These are phyloP conservation scores for Sitodiplosis mosellana DNA, from an alignment of 1,140 invertebrate species.

Conservation along the genomic window DNA sequence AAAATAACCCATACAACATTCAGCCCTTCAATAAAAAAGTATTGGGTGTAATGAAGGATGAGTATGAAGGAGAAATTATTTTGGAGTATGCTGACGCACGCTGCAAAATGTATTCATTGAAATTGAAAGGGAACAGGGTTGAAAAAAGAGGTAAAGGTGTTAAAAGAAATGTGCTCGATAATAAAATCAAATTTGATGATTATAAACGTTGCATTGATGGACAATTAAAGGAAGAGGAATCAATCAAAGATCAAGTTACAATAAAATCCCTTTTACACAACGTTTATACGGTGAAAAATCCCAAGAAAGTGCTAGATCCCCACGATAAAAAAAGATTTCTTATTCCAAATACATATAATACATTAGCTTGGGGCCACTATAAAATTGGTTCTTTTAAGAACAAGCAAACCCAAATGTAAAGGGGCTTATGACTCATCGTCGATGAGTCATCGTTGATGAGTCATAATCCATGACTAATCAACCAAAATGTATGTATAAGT, in stretches of 20 bases:
- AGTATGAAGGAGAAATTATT: slow-evolving; percentile 8
- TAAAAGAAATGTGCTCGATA: slow-evolving; percentile 5
- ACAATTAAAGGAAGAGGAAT: slow-evolving; percentile 9
- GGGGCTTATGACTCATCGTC: too few species aligned
- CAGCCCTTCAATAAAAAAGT: slow-evolving; percentile 13
- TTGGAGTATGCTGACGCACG: background rate
- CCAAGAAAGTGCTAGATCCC: slow-evolving; percentile 9
- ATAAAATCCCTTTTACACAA: slow-evolving; percentile 12
- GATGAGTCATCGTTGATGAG: too few species aligned
- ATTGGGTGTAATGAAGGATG: slow-evolving; percentile 15
- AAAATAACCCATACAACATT: slow-evolving; percentile 9
- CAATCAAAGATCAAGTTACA: slow-evolving; percentile 7
- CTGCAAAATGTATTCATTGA: background rate
- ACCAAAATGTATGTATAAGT: too few species aligned
- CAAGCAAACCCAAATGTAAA: too few species aligned
- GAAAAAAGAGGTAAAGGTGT: slow-evolving; percentile 8
- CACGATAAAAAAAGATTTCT: slow-evolving; percentile 8
- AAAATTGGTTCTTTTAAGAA: background rate
- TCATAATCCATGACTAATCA: too few species aligned
- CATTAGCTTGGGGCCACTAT: slow-evolving; percentile 6
- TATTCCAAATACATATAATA: slow-evolving; percentile 4
- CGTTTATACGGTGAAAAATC: slow-evolving; percentile 12
- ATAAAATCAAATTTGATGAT: slow-evolving; percentile 8
- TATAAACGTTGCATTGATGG: slow-evolving; percentile 11
- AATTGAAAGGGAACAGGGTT: background rate